These are phyloP conservation scores for Bactericera cockerelli DNA, from an alignment of 1,140 invertebrate species.

Conservation along the genomic window DNA sequence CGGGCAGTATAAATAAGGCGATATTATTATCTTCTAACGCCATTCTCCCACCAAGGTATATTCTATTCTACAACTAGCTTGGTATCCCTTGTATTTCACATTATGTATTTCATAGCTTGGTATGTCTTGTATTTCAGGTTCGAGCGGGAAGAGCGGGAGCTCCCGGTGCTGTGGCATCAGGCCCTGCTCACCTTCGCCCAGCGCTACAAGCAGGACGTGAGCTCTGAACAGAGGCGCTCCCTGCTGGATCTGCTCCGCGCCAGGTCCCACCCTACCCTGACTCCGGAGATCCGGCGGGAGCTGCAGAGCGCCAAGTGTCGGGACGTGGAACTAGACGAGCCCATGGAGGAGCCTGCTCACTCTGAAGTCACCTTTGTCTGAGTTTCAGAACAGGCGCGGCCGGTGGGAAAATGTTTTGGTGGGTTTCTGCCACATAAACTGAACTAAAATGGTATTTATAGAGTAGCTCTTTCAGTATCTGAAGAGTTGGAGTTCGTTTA, in stretches of 20 bases:
- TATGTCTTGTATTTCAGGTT: conserved; percentile 44
- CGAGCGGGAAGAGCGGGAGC: conserved; percentile 55
- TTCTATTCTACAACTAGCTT: not conserved
- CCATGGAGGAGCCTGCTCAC: conserved; percentile 8
- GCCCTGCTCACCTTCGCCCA: conserved; percentile 85
- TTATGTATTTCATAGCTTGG: too few species aligned
- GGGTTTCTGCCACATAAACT: too few species aligned
- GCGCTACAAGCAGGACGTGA: conserved; percentile 88
- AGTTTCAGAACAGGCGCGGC: too few species aligned
- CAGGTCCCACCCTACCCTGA: conserved; percentile 68
- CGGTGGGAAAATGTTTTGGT: too few species aligned
- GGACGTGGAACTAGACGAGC: conserved; percentile 43
- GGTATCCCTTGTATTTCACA: too few species aligned
- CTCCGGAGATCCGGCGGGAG: conserved; percentile 70
- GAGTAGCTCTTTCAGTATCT: too few species aligned
- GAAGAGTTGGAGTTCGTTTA: too few species aligned
- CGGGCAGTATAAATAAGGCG: too few species aligned
- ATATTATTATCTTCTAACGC: too few species aligned
- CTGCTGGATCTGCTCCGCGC: conserved; percentile 59
- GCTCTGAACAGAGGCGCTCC: conserved; percentile 77
- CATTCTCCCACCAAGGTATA: too few species aligned
- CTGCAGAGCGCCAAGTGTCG: conserved; percentile 64
- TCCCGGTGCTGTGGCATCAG: conserved; percentile 97
- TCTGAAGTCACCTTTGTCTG: too few species aligned
- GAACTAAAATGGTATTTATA: too few species aligned